Conservation (phyloP, 2,797 vertebrate genomes). For the Acestrorhynchus altus region DNA sequence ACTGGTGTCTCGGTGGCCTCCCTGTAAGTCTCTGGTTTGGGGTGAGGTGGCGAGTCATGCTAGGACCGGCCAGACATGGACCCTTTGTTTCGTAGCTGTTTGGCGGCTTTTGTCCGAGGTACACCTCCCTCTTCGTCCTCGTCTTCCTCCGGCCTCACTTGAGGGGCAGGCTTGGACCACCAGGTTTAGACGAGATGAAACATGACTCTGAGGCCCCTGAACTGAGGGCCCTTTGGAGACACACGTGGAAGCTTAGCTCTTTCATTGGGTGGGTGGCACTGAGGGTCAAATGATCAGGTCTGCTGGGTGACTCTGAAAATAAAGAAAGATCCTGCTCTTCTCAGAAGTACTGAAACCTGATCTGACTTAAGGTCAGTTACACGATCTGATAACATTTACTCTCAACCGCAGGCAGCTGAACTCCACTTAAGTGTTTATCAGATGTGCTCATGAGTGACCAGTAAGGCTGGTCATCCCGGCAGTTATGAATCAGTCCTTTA, state of each 20-base stretch:
- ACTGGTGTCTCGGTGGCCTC: slow-evolving; percentile 42
- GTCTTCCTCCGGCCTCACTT: slow-evolving; percentile 36
- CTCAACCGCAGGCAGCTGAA: slow-evolving; percentile 1
- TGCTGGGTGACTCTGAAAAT: slow-evolving; percentile 46
- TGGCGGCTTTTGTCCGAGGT: slow-evolving; percentile 62
- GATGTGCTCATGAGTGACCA: neutral
- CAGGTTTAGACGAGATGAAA: slow-evolving; percentile 62
- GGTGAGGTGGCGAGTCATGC: slow-evolving; percentile 45
- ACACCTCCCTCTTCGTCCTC: slow-evolving; percentile 53
- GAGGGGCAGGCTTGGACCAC: slow-evolving; percentile 57
- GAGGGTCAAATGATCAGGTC: slow-evolving; percentile 61
- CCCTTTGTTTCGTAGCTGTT: slow-evolving; percentile 60
- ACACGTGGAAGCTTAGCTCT: slow-evolving; percentile 56
- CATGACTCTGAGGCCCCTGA: slow-evolving; percentile 49
- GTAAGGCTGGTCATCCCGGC: neutral
- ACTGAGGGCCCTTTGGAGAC: slow-evolving; percentile 45
- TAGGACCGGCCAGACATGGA: slow-evolving; percentile 44
- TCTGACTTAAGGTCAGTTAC: slow-evolving; percentile 22
- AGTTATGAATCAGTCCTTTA: neutral
- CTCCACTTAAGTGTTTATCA: slow-evolving; percentile 8
- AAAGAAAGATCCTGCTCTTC: slow-evolving; percentile 30
- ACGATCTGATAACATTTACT: slow-evolving; percentile 40
- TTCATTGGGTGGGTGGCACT: neutral
- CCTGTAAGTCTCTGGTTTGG: slow-evolving; percentile 19
- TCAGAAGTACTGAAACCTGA: slow-evolving; percentile 43